Base-by-base conservation (phyloP, 2,888 invertebrate species). In the Drosophila merina region DNA sequence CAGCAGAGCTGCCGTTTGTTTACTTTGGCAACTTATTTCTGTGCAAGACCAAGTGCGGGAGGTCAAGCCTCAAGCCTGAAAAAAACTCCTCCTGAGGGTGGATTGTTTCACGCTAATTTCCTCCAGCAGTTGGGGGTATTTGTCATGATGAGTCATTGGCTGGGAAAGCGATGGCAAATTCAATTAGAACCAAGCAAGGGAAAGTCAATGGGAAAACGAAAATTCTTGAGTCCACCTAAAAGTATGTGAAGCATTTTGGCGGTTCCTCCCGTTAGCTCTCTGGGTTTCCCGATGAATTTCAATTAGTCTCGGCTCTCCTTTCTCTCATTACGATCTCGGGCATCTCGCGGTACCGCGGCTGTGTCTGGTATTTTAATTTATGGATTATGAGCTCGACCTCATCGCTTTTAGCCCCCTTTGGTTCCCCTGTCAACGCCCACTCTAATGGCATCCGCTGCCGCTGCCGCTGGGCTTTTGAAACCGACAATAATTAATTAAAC, bases 1-100 rank as follows among this genome's bases (percentile, higher is more conserved):
- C 12, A 48, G 10, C 33, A 20, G 45, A 57, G 54, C 44, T 63
- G 63, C 71, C 60, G 42, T 56, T 56, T 67, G 75, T 77, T 77
- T 82, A 74, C 58, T 69, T 86, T 54, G 59, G 59, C 70, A 77
- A 83, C 72, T 77, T 88, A 88, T 86, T 79, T 79, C 69, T 74
- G 70, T 67, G 42, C 36, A 59, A 48, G 79, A 75, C 81, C 75
- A 71, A 48, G 72, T 73, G 81, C 73, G 73, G 84, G 88, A 88
- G 84, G 87, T 64, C 80, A 57, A 57, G 63, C 40, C 28, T 28
- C 28, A 28, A 6, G 28, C 28, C 28, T 28, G n/a, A 44, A 30
- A 30, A 25, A 5, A 8, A 1, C 57, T 44, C 44, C 51, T 75
- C 70, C 66, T 20, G 63, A 71, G 81, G 78, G 82, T 74, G 88